Base-by-base conservation (phyloP, 1,140 invertebrate genomes). In the Drosophila bocki region DNA sequence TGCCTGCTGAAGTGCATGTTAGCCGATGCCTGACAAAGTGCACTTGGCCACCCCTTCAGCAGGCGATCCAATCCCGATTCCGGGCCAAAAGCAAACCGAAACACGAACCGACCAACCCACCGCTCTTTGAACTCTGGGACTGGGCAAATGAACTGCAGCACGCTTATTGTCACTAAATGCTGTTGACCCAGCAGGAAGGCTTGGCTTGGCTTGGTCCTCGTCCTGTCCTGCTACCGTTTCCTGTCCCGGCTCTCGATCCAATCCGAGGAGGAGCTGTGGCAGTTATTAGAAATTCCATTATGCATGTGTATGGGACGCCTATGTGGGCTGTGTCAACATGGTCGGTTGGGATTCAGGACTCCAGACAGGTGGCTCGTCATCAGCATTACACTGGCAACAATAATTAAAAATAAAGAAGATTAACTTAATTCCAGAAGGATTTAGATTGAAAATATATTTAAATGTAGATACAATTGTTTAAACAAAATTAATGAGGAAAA, bases 241-340 rank as follows among this genome's bases (percentile, higher is more conserved):
- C 33, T n/a, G 51, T 42, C 26, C 35, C 19, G 12, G 33, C 12
- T 62, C 15, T 19, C 45, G 45, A 15, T 47, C 19, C 39, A 26
- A 61, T 44, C 41, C 17, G 17, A 37, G 50, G 19, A 22, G 42
- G 29, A 72, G 58, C 54, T 75, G 54, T 65, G 67, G 62, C 71
- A 67, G 65, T 85, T 90, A 90, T 90, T 90, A 90, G 81, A 90
- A 90, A 90, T 90, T 90, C 85, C 81, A 90, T 90, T 90, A 90
- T 85, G 80, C 61, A 67, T 81, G 80, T 71, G 63, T 80, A 78
- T 74, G 82, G 71, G 78, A 61, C 45, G 74, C 75, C 51, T 53
- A 54, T 75, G 50, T 77, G 80, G 51, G 59, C 63, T 79, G 37
- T 84, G 85, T 90, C 81, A 90, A 90, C 85, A 88, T 60, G 59